These are phyloP conservation scores for Naja naja DNA, from an alignment of 2,113 vertebrate genomes.

Conservation along the genomic window DNA sequence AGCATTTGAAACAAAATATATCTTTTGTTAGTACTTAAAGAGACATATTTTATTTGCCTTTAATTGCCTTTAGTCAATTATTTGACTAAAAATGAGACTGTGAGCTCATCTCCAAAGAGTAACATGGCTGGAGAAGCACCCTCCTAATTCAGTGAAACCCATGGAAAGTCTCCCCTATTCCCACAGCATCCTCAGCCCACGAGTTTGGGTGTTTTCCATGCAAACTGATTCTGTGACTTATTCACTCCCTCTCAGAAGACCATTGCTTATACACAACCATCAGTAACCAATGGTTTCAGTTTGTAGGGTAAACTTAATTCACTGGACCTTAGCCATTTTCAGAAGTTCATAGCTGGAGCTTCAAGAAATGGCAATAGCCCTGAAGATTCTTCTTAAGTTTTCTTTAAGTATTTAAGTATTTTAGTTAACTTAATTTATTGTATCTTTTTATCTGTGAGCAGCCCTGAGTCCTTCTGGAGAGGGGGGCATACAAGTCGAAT, in stretches of 20 bases:
- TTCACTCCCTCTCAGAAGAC: neutral
- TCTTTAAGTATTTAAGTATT: too few species aligned
- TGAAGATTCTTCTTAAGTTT: neutral
- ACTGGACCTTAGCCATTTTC: neutral
- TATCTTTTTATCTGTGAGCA: too few species aligned
- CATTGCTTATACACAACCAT: neutral
- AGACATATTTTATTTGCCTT: neutral
- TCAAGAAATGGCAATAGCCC: neutral
- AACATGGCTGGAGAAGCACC: neutral
- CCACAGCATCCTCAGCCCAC: neutral
- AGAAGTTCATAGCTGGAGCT: neutral
- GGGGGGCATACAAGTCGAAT: too few species aligned
- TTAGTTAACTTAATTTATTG: too few species aligned
- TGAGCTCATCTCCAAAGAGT: neutral
- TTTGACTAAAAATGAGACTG: neutral
- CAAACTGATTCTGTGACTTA: neutral
- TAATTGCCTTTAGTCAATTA: neutral
- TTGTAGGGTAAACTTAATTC: neutral
- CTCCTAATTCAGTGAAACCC: neutral
- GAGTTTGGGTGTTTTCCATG: neutral
- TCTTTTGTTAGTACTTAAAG: neutral
- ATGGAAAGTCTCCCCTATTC: neutral
- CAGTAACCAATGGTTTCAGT: neutral
- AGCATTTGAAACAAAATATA: neutral
- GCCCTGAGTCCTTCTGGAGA: too few species aligned